Percentiles rank a stretch among this genome's conserved stretches.
Evolutionary conservation across 2,113 vertebrate genomes (phyloP).

Genomic region (Pachyramphus minor): DNA sequence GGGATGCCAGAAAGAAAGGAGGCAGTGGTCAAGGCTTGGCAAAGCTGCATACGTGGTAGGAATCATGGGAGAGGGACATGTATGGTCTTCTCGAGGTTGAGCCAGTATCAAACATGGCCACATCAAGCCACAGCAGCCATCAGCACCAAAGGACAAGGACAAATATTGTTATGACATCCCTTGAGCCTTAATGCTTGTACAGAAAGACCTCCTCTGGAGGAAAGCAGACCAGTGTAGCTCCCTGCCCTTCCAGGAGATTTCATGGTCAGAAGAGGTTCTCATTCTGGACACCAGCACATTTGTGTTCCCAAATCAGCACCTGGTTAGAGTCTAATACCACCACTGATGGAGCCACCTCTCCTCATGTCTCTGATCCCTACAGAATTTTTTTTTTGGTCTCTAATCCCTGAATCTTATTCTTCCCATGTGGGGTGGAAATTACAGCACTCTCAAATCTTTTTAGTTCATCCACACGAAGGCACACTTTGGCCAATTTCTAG

Average conservation of each 20-base stretch:
- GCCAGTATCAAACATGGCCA: neutral
- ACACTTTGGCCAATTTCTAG: neutral
- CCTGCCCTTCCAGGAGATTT: neutral
- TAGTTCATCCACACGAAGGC: neutral
- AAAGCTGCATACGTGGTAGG: neutral
- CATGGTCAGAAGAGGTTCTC: neutral
- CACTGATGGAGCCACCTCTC: neutral
- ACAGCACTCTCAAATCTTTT: constrained; percentile 21
- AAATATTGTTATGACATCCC: neutral
- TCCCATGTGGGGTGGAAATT: constrained; percentile 14
- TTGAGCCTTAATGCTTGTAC: neutral
- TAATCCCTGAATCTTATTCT: constrained; percentile 27
- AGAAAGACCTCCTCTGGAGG: neutral
- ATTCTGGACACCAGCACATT: neutral
- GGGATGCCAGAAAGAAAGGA: neutral
- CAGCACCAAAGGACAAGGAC: neutral
- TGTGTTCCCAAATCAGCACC: neutral
- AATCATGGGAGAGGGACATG: accelerated
- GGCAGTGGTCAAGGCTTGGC: neutral
- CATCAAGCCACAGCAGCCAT: neutral
- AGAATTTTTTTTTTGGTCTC: neutral
- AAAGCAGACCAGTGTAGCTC: neutral
- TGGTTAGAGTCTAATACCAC: neutral
- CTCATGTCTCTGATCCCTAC: neutral
- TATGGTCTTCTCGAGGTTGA: neutral